Percentiles rank a stretch among this genome's conserved stretches.
phyloP scores from a whole-genome alignment of 2,113 vertebrate genomes.

The Actenoides hombroni region DNA sequence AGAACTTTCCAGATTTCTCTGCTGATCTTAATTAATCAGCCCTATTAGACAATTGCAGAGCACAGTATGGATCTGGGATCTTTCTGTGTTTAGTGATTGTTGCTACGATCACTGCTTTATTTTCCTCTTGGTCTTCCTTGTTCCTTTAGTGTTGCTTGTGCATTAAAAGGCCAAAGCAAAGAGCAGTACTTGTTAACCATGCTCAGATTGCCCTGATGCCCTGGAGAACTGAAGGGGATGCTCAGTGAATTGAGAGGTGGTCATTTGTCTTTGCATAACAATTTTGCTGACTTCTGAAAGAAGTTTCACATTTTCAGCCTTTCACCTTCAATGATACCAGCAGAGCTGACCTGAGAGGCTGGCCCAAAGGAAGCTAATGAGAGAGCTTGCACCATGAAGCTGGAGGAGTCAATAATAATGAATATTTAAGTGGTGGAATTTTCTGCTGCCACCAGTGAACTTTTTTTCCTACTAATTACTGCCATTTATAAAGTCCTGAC shows the following conservation, averaged over 20 bases:
- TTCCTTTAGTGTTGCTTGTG: not conserved
- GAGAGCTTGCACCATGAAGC: not conserved
- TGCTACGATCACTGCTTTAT: not conserved
- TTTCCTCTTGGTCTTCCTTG: not conserved
- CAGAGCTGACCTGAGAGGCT: not conserved
- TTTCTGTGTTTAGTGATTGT: not conserved
- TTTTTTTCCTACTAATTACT: constrained; percentile 49
- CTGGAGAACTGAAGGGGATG: not conserved
- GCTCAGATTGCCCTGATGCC: not conserved
- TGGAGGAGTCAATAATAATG: constrained; percentile 33
- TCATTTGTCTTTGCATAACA: not conserved
- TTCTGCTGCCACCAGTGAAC: constrained; percentile 11
- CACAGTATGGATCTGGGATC: not conserved
- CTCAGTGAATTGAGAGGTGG: not conserved
- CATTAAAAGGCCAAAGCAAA: not conserved
- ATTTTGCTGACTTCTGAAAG: not conserved
- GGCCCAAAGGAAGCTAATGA: constrained; percentile 5
- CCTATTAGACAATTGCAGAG: not conserved
- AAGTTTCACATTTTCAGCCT: not conserved
- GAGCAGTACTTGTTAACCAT: not conserved
- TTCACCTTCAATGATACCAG: not conserved
- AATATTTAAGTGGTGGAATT: constrained; percentile 50
- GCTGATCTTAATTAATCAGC: not conserved
- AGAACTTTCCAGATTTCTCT: not conserved
- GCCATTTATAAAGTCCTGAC: constrained; percentile 63